A percentile compares a stretch with the other conserved stretches of the same genome.
Conservation (phyloP, 2,113 vertebrate species). For the Rhynchopsitta pachyrhyncha region DNA sequence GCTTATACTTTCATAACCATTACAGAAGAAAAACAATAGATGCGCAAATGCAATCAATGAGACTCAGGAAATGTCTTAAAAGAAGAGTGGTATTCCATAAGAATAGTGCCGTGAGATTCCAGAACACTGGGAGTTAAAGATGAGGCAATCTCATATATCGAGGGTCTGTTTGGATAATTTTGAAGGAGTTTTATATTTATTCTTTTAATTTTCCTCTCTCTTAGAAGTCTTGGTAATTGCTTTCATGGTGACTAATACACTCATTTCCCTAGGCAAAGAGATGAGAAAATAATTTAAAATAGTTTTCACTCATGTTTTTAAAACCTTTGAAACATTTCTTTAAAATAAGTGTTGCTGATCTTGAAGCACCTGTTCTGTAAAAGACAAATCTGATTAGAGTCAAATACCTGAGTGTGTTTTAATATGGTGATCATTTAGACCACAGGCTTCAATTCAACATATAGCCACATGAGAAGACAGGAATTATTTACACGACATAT, state of each 20-base stretch:
- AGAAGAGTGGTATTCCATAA: background rate
- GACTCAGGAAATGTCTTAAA: background rate
- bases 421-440: background rate
- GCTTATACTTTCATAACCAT: background rate
- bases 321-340: background rate
- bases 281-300: slow-evolving; percentile 31
- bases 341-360: background rate
- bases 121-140: background rate
- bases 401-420: background rate
- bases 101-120: background rate
- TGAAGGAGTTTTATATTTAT: slow-evolving; percentile 7
- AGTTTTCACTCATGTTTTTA: background rate
- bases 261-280: background rate
- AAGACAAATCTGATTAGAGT: background rate
- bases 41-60: background rate
- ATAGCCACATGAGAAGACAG: background rate
- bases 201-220: slow-evolving; percentile 39
- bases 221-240: slow-evolving; percentile 34
- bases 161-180: background rate
- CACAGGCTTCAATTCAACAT: background rate
- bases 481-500: background rate
- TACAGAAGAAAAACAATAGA: background rate
- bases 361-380: background rate
- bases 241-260: slow-evolving; percentile 4
- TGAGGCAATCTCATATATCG: background rate